Evolutionary conservation across 2,113 vertebrate genomes (phyloP).

Genomic region (Menidia beryllina): DNA sequence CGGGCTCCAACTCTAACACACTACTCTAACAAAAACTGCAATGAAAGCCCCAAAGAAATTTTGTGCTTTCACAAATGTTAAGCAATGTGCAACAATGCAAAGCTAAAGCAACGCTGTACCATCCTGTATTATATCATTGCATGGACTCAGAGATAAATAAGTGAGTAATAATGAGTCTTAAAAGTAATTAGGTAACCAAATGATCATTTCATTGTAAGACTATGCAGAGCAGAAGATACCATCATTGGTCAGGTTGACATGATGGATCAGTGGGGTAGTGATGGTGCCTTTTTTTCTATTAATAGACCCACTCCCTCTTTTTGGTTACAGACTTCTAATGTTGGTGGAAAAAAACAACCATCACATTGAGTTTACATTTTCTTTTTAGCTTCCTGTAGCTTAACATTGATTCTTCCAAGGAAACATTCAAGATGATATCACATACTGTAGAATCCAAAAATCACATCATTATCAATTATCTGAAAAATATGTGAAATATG

Average conservation of each 20-base stretch:
- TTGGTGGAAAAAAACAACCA: conserved; percentile 13
- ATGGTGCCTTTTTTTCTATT: conserved; percentile 59
- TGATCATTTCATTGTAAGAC: conserved; percentile 27
- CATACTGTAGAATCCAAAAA: too few relatives aligned
- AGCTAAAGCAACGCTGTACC: not conserved
- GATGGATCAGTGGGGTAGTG: conserved; percentile 59
- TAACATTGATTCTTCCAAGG: not conserved
- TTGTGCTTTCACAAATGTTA: not conserved
- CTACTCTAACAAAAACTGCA: conserved; percentile 3
- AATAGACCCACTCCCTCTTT: conserved; percentile 33
- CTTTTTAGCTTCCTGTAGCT: not conserved
- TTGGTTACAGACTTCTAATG: conserved; percentile 31
- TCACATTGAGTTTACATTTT: conserved; percentile 24
- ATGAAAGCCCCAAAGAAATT: not conserved
- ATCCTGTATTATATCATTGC: not conserved
- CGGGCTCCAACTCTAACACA: not conserved
- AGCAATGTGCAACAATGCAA: not conserved
- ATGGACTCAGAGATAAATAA: conserved; percentile 13
- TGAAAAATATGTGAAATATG: not conserved
- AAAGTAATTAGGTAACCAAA: conserved; percentile 13
- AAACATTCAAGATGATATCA: not conserved
- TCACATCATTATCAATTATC: not conserved
- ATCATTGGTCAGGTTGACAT: conserved; percentile 9
- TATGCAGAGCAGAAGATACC: conserved; percentile 18
- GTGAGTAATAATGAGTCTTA: conserved; percentile 21